These are phyloP conservation scores for Goniozus legneri DNA, from an alignment of 1,140 invertebrate species.

Conservation along the genomic window DNA sequence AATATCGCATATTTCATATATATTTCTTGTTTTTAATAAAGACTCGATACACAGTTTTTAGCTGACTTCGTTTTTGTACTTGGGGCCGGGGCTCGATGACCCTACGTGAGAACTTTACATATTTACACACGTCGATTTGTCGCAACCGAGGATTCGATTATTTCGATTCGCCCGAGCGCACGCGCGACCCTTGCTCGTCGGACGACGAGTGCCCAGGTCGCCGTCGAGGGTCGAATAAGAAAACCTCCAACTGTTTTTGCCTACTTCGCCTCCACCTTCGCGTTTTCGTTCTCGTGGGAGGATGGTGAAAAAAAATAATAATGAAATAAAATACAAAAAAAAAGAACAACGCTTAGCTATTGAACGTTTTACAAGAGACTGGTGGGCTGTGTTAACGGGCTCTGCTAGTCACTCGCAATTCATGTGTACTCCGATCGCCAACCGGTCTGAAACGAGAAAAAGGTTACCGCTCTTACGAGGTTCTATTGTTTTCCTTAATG, in stretches of 20 bases:
- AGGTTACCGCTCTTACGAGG: slow-evolving; percentile 15
- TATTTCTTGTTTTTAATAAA: slow-evolving; percentile 25
- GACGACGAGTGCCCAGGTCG: too few relatives aligned
- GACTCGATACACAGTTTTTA: slow-evolving; percentile 45
- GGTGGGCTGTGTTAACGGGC: slow-evolving; percentile 46
- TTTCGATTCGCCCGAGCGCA: not conserved
- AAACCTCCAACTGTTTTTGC: too few relatives aligned
- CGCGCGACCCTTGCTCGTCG: slow-evolving; percentile 9
- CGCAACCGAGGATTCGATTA: too few relatives aligned
- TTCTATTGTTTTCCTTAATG: too few relatives aligned
- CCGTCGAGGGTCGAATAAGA: too few relatives aligned
- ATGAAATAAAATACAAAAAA: too few relatives aligned
- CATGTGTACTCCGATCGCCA: slow-evolving; percentile 58
- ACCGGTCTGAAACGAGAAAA: slow-evolving; percentile 48
- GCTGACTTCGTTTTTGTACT: slow-evolving; percentile 55
- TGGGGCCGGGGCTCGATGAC: slow-evolving; percentile 50
- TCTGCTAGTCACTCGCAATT: slow-evolving; percentile 40
- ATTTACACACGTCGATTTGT: slow-evolving; percentile 48
- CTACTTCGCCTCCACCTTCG: too few relatives aligned
- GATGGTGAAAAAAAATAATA: too few relatives aligned
- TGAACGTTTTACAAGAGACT: slow-evolving; percentile 32
- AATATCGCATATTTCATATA: not conserved
- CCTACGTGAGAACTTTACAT: slow-evolving; percentile 48
- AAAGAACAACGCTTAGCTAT: too few relatives aligned
- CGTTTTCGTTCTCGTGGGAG: slow-evolving; percentile 21